Percentiles rank a stretch among this genome's conserved stretches.
These are phyloP conservation scores for Hippocampus mohnikei DNA, from an alignment of 2,113 vertebrate genomes.

Conservation along the genomic window DNA sequence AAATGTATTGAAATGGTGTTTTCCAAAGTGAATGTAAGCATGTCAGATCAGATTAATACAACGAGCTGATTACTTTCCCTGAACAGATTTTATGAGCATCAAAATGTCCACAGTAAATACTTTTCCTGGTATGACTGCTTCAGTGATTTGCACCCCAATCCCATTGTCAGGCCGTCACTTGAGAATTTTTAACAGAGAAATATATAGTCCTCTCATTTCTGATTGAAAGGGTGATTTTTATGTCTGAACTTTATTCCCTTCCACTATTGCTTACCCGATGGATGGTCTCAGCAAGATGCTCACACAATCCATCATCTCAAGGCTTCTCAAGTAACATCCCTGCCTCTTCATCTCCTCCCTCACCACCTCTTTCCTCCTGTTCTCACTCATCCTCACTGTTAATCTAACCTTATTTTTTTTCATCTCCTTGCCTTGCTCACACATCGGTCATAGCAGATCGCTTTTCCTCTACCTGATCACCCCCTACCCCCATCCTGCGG, in stretches of 20 bases:
- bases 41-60: background rate
- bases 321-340: constrained; percentile 31
- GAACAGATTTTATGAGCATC: background rate
- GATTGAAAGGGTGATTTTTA: constrained; percentile 13
- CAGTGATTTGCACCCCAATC: no score
- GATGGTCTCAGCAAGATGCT: constrained; percentile 37
- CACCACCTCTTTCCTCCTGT: constrained; percentile 23
- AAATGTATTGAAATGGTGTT: no score
- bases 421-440: constrained; percentile 12
- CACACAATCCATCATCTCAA: constrained; percentile 44
- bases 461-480: constrained; percentile 28
- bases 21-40: background rate
- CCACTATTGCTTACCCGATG: constrained; percentile 32
- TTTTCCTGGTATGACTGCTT: background rate
- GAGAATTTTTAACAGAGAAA: constrained; percentile 1
- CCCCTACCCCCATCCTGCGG: constrained; percentile 5
- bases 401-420: constrained; percentile 23
- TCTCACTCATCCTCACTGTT: constrained; percentile 20
- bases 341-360: constrained; percentile 33
- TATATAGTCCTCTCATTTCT: constrained; percentile 4
- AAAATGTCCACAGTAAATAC: background rate
- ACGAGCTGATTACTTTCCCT: no score
- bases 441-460: constrained; percentile 26
- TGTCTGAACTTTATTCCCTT: constrained; percentile 17
- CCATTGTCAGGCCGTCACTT: no score